Percentiles rank a stretch among this genome's conserved stretches.
Conservation (phyloP, 2,113 vertebrate species). For the Tragelaphus strepsiceros region DNA sequence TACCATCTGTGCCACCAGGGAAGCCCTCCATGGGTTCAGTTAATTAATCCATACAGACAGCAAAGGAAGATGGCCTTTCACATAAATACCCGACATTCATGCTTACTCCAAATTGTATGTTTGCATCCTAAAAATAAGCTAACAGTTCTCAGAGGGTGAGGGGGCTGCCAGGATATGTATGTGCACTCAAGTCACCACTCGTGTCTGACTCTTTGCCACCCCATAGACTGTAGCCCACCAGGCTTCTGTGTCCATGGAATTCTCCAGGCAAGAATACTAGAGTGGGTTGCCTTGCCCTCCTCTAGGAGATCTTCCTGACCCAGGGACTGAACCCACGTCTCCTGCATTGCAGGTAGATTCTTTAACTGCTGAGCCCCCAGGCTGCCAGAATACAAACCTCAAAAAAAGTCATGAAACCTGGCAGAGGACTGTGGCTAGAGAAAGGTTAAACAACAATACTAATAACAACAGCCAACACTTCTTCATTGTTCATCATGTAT, state of each 20-base stretch:
- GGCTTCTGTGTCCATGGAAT: background rate
- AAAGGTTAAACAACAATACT: background rate
- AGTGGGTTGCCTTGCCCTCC: background rate
- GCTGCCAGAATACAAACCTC: background rate
- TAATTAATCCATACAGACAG: background rate
- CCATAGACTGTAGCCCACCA: background rate
- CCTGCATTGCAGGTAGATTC: background rate
- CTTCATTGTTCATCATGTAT: too few relatives aligned
- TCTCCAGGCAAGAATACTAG: background rate
- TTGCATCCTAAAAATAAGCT: background rate
- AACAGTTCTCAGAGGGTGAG: background rate
- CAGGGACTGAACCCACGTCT: accelerated
- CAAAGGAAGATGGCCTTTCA: background rate
- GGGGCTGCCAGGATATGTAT: background rate
- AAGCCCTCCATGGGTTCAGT: background rate
- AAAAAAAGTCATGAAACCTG: background rate
- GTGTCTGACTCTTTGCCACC: background rate
- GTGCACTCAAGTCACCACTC: background rate
- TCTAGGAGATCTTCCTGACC: background rate
- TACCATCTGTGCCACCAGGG: background rate
- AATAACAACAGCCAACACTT: background rate
- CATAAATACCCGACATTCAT: background rate
- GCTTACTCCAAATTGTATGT: background rate
- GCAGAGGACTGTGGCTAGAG: background rate
- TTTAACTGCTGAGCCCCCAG: background rate